A percentile compares a stretch with the other conserved stretches of the same genome.
Evolutionary conservation across 1,140 invertebrate genomes (phyloP).

Genomic region (Choristoneura fumiferana): DNA sequence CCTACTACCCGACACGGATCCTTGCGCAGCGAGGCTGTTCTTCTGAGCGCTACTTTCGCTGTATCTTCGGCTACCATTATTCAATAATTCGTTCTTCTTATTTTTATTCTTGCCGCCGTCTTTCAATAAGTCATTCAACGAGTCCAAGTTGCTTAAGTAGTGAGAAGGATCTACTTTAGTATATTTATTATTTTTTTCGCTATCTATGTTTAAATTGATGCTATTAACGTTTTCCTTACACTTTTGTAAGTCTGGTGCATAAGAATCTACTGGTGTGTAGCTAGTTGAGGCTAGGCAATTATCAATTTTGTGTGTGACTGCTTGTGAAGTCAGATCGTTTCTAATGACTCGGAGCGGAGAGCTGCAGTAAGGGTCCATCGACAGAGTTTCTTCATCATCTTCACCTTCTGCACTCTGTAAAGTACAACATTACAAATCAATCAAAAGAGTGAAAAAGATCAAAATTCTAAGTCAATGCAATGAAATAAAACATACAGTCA

Average conservation of each 20-base stretch:
- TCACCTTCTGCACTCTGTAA: slow-evolving; percentile 71
- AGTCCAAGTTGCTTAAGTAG: slow-evolving; percentile 44
- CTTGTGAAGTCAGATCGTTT: slow-evolving; percentile 53
- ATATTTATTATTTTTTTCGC: slow-evolving; percentile 51
- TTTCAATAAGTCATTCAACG: slow-evolving; percentile 52
- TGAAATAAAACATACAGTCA: no score
- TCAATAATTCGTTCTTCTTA: slow-evolving; percentile 48
- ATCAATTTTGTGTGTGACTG: slow-evolving; percentile 23
- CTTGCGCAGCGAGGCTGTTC: slow-evolving; percentile 39
- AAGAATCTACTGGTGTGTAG: slow-evolving; percentile 42
- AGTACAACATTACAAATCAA: no score
- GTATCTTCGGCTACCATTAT: slow-evolving; percentile 61
- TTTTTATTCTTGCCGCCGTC: slow-evolving; percentile 40
- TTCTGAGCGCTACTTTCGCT: slow-evolving; percentile 65
- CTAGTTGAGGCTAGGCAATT: slow-evolving; percentile 37
- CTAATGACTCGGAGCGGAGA: slow-evolving; percentile 55
- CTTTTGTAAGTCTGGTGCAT: slow-evolving; percentile 55
- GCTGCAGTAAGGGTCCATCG: slow-evolving; percentile 62
- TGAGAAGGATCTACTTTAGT: slow-evolving; percentile 43
- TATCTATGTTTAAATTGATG: slow-evolving; percentile 64
- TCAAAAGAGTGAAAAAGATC: no score
- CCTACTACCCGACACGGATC: slow-evolving; percentile 43
- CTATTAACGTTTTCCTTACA: slow-evolving; percentile 64
- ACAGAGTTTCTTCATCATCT: slow-evolving; percentile 79
- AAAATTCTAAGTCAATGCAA: no score